A percentile compares a stretch with the other conserved stretches of the same genome.
phyloP scores from a whole-genome alignment of 1,140 invertebrate species.

The Leptopilina clavipes region DNA sequence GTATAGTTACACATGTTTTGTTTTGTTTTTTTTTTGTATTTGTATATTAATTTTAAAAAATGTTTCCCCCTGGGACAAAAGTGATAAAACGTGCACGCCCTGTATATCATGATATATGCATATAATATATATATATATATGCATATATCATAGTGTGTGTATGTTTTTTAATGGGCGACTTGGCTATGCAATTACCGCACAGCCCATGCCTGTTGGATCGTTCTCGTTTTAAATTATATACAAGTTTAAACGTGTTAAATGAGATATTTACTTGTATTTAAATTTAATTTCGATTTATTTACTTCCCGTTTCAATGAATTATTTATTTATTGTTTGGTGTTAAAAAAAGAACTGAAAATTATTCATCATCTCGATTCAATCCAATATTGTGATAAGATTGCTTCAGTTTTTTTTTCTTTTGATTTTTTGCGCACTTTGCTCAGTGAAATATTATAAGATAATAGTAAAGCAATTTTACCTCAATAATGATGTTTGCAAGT shows the following conservation, averaged over 20 bases:
- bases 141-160: conserved; percentile 5
- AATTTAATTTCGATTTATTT: not conserved
- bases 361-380: no score
- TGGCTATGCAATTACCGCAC: conserved; percentile 21
- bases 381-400: no score
- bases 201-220: not conserved
- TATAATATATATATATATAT: no score
- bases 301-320: not conserved
- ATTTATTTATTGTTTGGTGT: not conserved
- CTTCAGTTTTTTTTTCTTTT: not conserved
- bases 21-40: no score
- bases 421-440: no score
- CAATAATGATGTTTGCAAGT: no score
- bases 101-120: conserved; percentile 15
- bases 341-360: no score
- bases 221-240: conserved; percentile 3
- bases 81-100: conserved; percentile 33
- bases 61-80: not conserved
- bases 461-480: no score
- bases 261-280: not conserved
- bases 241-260: not conserved
- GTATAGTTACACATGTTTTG: conserved; percentile 1
- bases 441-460: no score
- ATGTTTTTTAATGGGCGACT: conserved; percentile 18
- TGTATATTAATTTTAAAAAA: conserved; percentile 9